These are phyloP conservation scores for Montipora capricornis DNA, from an alignment of 64 coral and sea anemone species.

Conservation along the genomic window DNA sequence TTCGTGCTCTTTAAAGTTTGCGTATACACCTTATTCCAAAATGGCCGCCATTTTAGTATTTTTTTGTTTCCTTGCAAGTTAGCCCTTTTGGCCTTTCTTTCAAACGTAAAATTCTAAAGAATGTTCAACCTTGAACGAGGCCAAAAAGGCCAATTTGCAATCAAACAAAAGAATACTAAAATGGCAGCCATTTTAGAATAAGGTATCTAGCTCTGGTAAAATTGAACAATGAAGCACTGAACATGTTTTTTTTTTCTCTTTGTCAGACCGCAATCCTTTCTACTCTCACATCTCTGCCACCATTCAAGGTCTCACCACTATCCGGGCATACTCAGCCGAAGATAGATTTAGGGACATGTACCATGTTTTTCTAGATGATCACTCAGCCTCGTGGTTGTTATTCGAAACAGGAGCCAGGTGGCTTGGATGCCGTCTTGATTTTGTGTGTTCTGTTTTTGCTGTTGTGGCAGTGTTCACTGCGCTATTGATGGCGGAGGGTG, in stretches of 20 bases:
- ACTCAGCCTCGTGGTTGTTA: slow-evolving; percentile 71
- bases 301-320: slow-evolving; percentile 89
- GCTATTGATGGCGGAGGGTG: slow-evolving; percentile 73
- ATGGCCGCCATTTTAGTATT: too few relatives aligned
- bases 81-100: too few relatives aligned
- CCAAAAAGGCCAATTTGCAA: too few relatives aligned
- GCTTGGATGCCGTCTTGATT: slow-evolving; percentile 87
- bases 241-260: not conserved
- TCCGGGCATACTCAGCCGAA: slow-evolving; percentile 89
- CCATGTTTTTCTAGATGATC: slow-evolving; percentile 71
- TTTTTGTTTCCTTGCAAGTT: too few relatives aligned
- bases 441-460: slow-evolving; percentile 79
- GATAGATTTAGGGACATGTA: slow-evolving; percentile 65
- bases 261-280: slow-evolving; percentile 90
- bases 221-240: too few relatives aligned
- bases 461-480: slow-evolving; percentile 61
- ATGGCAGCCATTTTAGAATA: too few relatives aligned
- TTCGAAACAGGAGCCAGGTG: slow-evolving; percentile 73
- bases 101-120: too few relatives aligned
- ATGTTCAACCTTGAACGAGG: too few relatives aligned
- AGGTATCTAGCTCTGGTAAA: too few relatives aligned
- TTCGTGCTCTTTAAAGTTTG: too few relatives aligned
- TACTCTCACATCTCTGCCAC: slow-evolving; percentile 95
- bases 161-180: too few relatives aligned
- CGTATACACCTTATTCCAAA: too few relatives aligned